Conservation (phyloP, 2,888 invertebrate genomes). For the Chydorus sphaericus region DNA sequence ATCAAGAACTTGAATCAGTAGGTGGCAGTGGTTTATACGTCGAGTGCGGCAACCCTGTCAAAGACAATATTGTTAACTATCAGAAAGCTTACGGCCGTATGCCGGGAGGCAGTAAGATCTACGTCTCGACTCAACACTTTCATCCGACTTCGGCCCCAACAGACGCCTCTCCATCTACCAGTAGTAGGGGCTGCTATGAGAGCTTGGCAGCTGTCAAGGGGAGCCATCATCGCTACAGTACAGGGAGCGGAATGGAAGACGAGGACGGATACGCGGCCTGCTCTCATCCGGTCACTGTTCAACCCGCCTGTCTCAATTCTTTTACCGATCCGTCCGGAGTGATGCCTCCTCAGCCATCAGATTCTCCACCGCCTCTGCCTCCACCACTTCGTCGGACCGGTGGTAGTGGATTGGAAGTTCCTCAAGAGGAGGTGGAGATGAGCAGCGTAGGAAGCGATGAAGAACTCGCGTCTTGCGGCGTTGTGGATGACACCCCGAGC, state of each 20-base stretch:
- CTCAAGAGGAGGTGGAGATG: not conserved
- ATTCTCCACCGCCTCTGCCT: not conserved
- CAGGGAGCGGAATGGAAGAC: constrained; percentile 1
- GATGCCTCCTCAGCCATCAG: not conserved
- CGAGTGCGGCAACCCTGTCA: constrained; percentile 13
- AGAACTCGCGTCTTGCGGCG: not conserved
- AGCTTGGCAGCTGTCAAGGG: not conserved
- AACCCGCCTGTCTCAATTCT: not conserved
- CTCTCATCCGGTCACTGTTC: not conserved
- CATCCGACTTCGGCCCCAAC: not conserved
- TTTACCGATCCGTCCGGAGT: not conserved
- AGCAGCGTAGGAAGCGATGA: not conserved
- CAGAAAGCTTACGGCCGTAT: constrained; percentile 19
- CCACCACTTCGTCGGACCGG: constrained; percentile 1
- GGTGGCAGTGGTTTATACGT: not conserved
- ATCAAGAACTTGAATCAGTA: not conserved
- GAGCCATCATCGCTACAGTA: not conserved
- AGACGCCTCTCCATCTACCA: not conserved
- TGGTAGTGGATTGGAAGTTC: not conserved
- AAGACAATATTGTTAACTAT: constrained; percentile 19
- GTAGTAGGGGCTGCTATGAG: not conserved
- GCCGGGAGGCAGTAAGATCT: constrained; percentile 7
- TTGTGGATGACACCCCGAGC: not conserved
- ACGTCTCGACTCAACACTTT: not conserved
- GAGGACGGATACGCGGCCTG: constrained; percentile 10